phyloP scores from a whole-genome alignment of 2,113 vertebrate genomes.

The Euleptes europaea region DNA sequence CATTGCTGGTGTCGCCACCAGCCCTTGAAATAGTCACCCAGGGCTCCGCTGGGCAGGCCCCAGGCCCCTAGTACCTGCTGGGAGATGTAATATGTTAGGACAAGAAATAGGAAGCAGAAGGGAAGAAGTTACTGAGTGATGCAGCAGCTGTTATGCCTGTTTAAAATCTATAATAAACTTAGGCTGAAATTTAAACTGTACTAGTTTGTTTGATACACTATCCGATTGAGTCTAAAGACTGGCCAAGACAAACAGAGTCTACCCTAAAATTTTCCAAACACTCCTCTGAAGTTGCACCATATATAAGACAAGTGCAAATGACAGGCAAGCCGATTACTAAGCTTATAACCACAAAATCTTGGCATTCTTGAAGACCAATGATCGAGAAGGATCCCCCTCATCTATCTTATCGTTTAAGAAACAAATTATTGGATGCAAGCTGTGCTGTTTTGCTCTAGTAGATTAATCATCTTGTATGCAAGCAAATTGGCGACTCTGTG shows the following conservation, averaged over 20 bases:
- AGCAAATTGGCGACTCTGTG: neutral
- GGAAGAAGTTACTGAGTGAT: too few species aligned
- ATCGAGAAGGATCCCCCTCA: neutral
- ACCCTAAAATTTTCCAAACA: neutral
- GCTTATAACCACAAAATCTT: neutral
- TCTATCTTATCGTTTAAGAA: neutral
- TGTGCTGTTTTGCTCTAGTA: neutral
- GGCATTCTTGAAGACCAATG: neutral
- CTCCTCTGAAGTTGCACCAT: neutral
- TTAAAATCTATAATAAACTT: too few species aligned
- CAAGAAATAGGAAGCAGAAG: too few species aligned
- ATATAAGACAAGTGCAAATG: too few species aligned
- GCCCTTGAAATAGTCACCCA: too few species aligned
- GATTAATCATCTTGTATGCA: neutral
- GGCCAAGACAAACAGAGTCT: neutral
- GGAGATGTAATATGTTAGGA: too few species aligned
- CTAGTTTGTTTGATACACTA: neutral
- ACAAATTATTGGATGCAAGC: neutral
- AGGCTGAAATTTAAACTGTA: too few species aligned
- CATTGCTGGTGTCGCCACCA: too few species aligned
- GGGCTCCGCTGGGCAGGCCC: too few species aligned
- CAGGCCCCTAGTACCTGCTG: too few species aligned
- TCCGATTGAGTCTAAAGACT: too few species aligned
- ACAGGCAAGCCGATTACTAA: neutral
- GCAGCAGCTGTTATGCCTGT: too few species aligned